Evolutionary conservation across 2,888 invertebrate species (phyloP).

Genomic region (Rhimphoctona megacephalus): DNA sequence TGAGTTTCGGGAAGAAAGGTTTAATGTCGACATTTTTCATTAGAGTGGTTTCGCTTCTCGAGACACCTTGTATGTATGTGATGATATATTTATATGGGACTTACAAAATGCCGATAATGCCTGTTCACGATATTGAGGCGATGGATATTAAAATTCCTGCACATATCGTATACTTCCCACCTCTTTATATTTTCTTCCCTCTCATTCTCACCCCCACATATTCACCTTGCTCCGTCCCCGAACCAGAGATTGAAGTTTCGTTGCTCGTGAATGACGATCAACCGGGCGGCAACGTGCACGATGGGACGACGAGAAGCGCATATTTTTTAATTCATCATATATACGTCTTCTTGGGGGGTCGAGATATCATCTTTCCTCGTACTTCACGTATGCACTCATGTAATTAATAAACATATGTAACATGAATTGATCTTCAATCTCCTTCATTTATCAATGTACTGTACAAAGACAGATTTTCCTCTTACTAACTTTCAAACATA

Average conservation of each 20-base stretch:
- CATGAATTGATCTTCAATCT: constrained; percentile 25
- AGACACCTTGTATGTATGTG: constrained; percentile 5
- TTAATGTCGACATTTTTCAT: background rate
- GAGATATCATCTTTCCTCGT: constrained; percentile 33
- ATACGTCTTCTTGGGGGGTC: constrained; percentile 61
- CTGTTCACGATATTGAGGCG: constrained; percentile 53
- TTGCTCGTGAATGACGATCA: constrained; percentile 51
- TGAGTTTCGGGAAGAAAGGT: background rate
- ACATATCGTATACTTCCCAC: constrained; percentile 44
- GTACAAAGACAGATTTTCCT: background rate
- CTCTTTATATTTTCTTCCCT: constrained; percentile 1
- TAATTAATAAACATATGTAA: constrained; percentile 46
- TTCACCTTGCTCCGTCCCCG: constrained; percentile 4
- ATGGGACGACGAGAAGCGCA: constrained; percentile 37
- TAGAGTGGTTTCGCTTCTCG: background rate
- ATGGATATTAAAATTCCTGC: constrained; percentile 68
- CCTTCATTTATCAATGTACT: background rate
- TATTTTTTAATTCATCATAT: constrained; percentile 56
- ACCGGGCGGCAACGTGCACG: constrained; percentile 14
- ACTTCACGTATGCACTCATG: constrained; percentile 26
- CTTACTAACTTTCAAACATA: background rate
- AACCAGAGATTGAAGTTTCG: constrained; percentile 54
- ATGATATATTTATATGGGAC: constrained; percentile 5
- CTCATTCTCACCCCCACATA: constrained; percentile 14
- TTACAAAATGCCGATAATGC: constrained; percentile 49